phyloP scores from a whole-genome alignment of 2,113 vertebrate genomes.

The Forbesichthys papilliferus region DNA sequence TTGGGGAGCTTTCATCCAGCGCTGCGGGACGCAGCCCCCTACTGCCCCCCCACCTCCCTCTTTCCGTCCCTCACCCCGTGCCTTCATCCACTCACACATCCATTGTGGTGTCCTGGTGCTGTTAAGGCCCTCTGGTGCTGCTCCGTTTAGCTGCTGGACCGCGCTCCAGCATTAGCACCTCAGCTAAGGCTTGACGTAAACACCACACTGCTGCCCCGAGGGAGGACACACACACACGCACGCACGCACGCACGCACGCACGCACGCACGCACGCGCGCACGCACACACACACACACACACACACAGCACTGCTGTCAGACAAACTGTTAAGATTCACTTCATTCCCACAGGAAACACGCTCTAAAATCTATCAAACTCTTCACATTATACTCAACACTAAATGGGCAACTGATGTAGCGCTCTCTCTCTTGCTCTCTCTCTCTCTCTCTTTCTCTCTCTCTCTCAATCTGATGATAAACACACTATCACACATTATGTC shows the following conservation, averaged over 20 bases:
- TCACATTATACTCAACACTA: conserved; percentile 30
- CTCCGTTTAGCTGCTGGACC: conserved; percentile 60
- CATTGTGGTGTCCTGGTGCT: not conserved
- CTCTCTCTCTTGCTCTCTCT: conserved; percentile 18
- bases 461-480: conserved; percentile 30
- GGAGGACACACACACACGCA: conserved; percentile 4
- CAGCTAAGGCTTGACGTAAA: conserved; percentile 66
- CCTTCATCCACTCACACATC: not conserved
- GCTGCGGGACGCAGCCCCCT: conserved; percentile 42
- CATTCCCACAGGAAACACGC: conserved; percentile 17
- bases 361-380: conserved; percentile 46
- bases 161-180: conserved; percentile 71
- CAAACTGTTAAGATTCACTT: conserved; percentile 16
- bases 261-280: not conserved
- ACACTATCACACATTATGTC: conserved; percentile 48
- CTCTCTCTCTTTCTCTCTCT: conserved; percentile 17
- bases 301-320: conserved; percentile 2
- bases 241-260: not conserved
- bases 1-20: conserved; percentile 77
- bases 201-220: conserved; percentile 37
- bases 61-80: conserved; percentile 37
- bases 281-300: conserved; percentile 6
- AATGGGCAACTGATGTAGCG: conserved; percentile 12
- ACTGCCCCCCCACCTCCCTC: conserved; percentile 35
- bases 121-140: not conserved